phyloP scores from a whole-genome alignment of 2,797 vertebrate species.

The Pseudomugil gertrudae region DNA sequence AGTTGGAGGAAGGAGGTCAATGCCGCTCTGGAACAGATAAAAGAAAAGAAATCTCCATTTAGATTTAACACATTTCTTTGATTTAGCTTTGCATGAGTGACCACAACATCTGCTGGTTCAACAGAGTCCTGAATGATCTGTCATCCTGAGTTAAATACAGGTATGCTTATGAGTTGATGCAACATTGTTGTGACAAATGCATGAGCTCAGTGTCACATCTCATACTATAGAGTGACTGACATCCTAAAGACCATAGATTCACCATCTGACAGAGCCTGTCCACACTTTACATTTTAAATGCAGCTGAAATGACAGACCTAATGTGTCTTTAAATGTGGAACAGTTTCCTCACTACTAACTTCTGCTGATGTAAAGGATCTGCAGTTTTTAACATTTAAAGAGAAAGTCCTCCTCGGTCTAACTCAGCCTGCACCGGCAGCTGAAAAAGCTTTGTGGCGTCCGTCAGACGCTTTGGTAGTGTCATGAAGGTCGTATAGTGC shows the following conservation, averaged over 20 bases:
- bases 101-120: slow-evolving; percentile 18
- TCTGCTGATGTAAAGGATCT: slow-evolving; percentile 9
- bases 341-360: slow-evolving; percentile 22
- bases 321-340: slow-evolving; percentile 25
- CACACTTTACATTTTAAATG: slow-evolving; percentile 53
- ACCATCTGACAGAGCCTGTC: slow-evolving; percentile 57
- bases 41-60: slow-evolving; percentile 1
- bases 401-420: neutral
- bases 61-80: slow-evolving; percentile 31
- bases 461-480: neutral
- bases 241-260: slow-evolving; percentile 41
- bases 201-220: slow-evolving; percentile 69
- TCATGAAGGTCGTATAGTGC: neutral
- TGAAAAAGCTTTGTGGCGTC: neutral
- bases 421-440: neutral
- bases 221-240: slow-evolving; percentile 58
- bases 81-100: slow-evolving; percentile 24
- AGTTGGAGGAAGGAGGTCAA: neutral
- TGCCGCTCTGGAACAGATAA: neutral
- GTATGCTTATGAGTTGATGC: slow-evolving; percentile 55
- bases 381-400: slow-evolving; percentile 11
- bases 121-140: slow-evolving; percentile 43
- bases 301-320: slow-evolving; percentile 37
- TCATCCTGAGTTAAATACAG: slow-evolving; percentile 59
- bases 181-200: slow-evolving; percentile 67